A percentile compares a stretch with the other conserved stretches of the same genome.
Evolutionary conservation across 2,888 invertebrate genomes (phyloP).

Genomic region (Hydrotaea diabolus): DNA sequence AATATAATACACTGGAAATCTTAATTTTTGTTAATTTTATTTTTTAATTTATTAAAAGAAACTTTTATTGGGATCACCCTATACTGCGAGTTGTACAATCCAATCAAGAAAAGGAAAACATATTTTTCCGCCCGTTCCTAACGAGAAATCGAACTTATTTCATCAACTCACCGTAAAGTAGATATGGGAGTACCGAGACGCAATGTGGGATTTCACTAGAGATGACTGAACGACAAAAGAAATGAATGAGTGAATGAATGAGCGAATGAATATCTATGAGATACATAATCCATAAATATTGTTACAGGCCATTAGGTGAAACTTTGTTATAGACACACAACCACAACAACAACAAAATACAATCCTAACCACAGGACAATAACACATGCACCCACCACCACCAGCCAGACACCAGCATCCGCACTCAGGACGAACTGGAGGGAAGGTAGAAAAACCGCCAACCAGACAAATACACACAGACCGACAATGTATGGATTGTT

Average conservation of each 20-base stretch:
- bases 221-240: not conserved
- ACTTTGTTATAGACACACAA: not conserved
- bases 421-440: not conserved
- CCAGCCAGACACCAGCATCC: not conserved
- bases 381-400: too few species aligned
- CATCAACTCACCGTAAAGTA: not conserved
- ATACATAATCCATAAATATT: slow-evolving; percentile 7
- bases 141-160: too few species aligned
- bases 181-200: not conserved
- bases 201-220: not conserved
- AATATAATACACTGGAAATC: too few species aligned
- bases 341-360: not conserved
- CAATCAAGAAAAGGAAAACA: not conserved
- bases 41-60: too few species aligned
- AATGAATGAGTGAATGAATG: not conserved
- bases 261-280: not conserved
- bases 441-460: not conserved
- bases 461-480: not conserved
- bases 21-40: too few species aligned
- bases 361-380: not conserved
- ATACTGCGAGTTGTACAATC: too few species aligned
- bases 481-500: not conserved
- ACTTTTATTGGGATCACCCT: too few species aligned
- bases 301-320: not conserved
- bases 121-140: not conserved